Base-by-base conservation (phyloP, 2,797 vertebrate genomes). In the Mustela erminea region DNA sequence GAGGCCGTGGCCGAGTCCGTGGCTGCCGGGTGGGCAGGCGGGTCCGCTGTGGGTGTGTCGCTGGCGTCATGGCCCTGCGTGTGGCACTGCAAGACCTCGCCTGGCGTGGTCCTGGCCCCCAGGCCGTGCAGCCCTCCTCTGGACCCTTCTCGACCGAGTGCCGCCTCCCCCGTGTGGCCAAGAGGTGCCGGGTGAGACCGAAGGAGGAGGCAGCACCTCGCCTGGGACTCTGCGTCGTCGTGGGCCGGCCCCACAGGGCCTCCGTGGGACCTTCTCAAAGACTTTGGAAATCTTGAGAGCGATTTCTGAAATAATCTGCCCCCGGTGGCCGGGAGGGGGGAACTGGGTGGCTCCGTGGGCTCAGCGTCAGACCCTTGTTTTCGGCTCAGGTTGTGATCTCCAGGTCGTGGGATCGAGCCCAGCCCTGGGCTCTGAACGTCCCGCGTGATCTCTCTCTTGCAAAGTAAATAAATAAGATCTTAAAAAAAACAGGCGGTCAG, bases 71-170 rank as follows among this genome's bases (percentile, higher is more conserved):
- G 10, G 23, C 27, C 38, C 35, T 35, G 1, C 9, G 18, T 23
- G 29, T 38, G 87, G 52, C 35, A 5, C 9, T n/a, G 54, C 9
- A 7, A 3, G 32, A 12, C 35, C 20, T 10, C 4, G 27, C 11
- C 12, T 0, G 3, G 43, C 11, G 0, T 3, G 60, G n/a, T 14
- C 27, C 11, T 14, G 4, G 8, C 25, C 13, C 38, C 41, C 0
- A 2, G 0, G 29, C n/a, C 38, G 2, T 2, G 3, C 23, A 7
- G 18, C 38, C 18, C 15, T 52, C 7, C 60, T 38, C 52, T 0
- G 0, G 11, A 10, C 2, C 0, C 20, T 7, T 21, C 12, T 27
- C 18, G 21, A 41, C 27, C 14, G 2, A 7, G 6, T 3, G 52
- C 14, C 8, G 0, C 9, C 15, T 15, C 11, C 17, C 49, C 15